Conservation (phyloP, 2,113 vertebrate genomes). For the Nycticebus coucang region DNA sequence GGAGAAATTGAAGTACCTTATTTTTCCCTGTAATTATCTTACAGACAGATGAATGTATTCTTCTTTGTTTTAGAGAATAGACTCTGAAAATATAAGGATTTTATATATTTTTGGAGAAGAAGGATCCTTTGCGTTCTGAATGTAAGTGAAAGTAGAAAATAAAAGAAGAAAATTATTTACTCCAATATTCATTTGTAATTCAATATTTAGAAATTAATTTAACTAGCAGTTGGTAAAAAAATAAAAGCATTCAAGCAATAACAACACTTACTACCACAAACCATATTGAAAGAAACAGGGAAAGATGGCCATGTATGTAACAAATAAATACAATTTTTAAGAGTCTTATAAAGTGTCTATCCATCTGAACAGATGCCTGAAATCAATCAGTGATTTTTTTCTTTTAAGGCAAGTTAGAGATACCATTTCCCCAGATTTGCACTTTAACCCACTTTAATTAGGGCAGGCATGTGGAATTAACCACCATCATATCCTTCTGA, state of each 20-base stretch:
- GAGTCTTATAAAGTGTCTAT: neutral
- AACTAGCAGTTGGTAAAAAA: neutral
- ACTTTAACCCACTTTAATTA: slow-evolving; percentile 20
- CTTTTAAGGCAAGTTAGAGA: neutral
- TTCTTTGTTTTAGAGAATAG: neutral
- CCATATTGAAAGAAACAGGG: neutral
- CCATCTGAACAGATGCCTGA: neutral
- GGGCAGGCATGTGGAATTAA: neutral
- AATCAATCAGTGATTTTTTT: neutral
- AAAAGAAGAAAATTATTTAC: neutral
- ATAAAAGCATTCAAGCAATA: neutral
- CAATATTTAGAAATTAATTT: slow-evolving; percentile 4
- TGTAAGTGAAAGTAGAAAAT: neutral
- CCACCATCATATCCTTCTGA: neutral
- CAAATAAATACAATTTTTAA: neutral
- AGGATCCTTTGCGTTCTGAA: neutral
- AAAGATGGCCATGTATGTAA: neutral
- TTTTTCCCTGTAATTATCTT: neutral
- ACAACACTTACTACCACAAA: neutral
- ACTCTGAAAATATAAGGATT: neutral
- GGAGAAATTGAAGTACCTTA: neutral
- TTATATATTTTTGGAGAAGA: neutral
- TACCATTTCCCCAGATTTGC: slow-evolving; percentile 4
- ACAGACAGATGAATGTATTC: neutral
- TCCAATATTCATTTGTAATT: neutral